Evolutionary conservation across 2,888 invertebrate genomes (phyloP).

Genomic region (Perizoma flavofasciatum): DNA sequence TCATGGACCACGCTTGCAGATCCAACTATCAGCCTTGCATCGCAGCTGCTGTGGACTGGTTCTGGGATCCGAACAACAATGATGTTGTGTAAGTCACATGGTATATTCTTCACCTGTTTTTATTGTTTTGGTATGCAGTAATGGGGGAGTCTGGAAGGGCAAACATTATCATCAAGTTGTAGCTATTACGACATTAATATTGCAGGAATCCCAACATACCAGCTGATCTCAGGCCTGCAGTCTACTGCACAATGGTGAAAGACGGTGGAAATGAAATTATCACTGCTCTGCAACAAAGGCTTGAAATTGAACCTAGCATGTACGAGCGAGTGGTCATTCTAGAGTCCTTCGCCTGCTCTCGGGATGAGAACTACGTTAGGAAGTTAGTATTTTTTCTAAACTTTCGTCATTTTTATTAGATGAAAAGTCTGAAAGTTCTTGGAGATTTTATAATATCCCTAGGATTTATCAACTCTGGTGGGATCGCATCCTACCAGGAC

Average conservation of each 20-base stretch:
- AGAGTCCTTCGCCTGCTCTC: conserved; percentile 88
- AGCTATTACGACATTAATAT: not conserved
- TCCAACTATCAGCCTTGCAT: conserved; percentile 68
- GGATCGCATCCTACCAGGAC: no score
- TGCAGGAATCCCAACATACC: conserved; percentile 71
- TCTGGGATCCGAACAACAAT: conserved; percentile 59
- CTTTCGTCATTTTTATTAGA: not conserved
- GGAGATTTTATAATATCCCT: no score
- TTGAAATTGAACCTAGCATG: conserved; percentile 86
- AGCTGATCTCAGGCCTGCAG: conserved; percentile 83
- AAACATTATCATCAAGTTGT: no score
- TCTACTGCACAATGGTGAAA: conserved; percentile 90
- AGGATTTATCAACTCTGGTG: no score
- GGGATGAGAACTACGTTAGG: conserved; percentile 80
- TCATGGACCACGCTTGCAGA: conserved; percentile 76
- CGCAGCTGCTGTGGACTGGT: conserved; percentile 74
- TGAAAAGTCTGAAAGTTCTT: not conserved
- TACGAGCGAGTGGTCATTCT: conserved; percentile 90
- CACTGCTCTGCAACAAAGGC: conserved; percentile 87
- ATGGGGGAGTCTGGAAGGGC: no score
- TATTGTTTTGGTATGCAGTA: no score
- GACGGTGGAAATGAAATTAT: conserved; percentile 88
- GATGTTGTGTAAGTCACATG: conserved; percentile 61
- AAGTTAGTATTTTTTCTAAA: conserved; percentile 63
- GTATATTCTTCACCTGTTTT: no score